A percentile compares a stretch with the other conserved stretches of the same genome.
These are phyloP conservation scores for Tetragonula carbonaria DNA, from an alignment of 2,888 invertebrate species.

Conservation along the genomic window DNA sequence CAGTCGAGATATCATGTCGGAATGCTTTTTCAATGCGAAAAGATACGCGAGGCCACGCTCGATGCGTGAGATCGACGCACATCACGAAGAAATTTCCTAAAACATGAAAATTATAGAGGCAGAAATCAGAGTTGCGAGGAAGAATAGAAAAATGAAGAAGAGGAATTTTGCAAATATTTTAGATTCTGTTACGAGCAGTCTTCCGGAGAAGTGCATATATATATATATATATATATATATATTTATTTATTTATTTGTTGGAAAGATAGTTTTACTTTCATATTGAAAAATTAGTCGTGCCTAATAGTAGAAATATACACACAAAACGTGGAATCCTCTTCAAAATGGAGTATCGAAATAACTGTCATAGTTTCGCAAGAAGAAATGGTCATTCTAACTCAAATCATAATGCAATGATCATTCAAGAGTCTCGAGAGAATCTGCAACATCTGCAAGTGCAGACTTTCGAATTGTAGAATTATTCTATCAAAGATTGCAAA, in stretches of 20 bases:
- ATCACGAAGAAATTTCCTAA: neutral
- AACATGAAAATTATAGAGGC: neutral
- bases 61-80: neutral
- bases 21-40: neutral
- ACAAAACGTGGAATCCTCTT: too few relatives aligned
- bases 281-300: too few relatives aligned
- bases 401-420: neutral
- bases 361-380: neutral
- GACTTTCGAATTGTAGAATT: too few relatives aligned
- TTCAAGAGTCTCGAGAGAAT: too few relatives aligned
- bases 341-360: slow-evolving; percentile 4
- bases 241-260: too few relatives aligned
- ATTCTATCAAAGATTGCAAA: too few relatives aligned
- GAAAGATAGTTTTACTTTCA: too few relatives aligned
- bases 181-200: too few relatives aligned
- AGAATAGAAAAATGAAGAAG: neutral
- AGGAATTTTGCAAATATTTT: neutral
- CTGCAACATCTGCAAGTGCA: too few relatives aligned
- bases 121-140: neutral
- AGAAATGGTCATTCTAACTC: neutral
- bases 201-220: too few relatives aligned
- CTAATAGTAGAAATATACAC: too few relatives aligned
- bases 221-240: too few relatives aligned
- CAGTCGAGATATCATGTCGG: neutral
- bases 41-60: neutral